phyloP scores from a whole-genome alignment of 2,888 invertebrate genomes.

The Eristalis pertinax region DNA sequence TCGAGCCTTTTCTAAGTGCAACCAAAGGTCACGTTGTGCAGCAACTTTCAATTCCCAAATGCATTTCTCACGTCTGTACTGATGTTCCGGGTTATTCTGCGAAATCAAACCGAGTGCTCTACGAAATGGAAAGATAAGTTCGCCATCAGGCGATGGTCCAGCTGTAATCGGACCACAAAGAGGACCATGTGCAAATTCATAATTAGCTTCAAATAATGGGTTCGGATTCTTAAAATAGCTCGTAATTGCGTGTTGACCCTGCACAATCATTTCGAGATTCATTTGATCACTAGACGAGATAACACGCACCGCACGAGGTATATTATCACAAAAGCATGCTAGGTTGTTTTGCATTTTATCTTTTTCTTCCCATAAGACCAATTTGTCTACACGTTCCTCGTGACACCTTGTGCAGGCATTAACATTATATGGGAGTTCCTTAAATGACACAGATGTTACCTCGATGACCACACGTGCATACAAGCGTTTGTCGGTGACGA shows the following conservation, averaged over 20 bases:
- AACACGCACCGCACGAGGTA: constrained; percentile 85
- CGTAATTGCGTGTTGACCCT: constrained; percentile 91
- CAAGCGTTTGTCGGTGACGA: constrained; percentile 90
- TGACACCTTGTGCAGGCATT: constrained; percentile 93
- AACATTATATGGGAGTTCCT: constrained; percentile 90
- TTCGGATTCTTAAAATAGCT: constrained; percentile 93
- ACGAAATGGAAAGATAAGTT: constrained; percentile 92
- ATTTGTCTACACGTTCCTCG: constrained; percentile 92
- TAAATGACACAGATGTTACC: constrained; percentile 89
- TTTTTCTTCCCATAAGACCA: constrained; percentile 90
- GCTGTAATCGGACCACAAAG: constrained; percentile 92
- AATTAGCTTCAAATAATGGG: constrained; percentile 92
- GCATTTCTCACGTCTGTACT: constrained; percentile 84
- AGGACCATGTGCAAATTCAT: constrained; percentile 94
- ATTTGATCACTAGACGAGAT: constrained; percentile 91
- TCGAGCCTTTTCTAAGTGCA: constrained; percentile 93
- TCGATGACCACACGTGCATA: constrained; percentile 91
- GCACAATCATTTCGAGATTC: constrained; percentile 91
- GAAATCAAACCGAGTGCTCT: constrained; percentile 86
- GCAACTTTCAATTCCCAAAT: constrained; percentile 92
- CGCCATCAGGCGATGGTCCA: constrained; percentile 90
- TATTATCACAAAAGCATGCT: constrained; percentile 88
- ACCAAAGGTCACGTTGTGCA: constrained; percentile 91
- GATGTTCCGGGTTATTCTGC: constrained; percentile 78
- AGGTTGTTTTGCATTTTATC: constrained; percentile 86